Evolutionary conservation across 2,888 invertebrate genomes (phyloP).

Genomic region (Spilarctia lutea): DNA sequence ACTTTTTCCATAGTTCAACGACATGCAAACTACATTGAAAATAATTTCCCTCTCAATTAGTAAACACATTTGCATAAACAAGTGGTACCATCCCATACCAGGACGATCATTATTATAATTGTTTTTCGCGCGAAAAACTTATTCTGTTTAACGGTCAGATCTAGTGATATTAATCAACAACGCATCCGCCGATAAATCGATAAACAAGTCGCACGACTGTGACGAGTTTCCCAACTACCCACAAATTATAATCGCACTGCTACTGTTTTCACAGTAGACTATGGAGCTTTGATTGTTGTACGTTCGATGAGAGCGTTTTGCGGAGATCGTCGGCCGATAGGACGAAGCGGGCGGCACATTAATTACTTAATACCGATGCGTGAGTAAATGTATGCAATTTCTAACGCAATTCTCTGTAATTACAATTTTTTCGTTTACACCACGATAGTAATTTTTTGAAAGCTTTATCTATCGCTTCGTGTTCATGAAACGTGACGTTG

Average conservation of each 20-base stretch:
- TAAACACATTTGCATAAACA: conserved; percentile 81
- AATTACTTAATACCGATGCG: conserved; percentile 85
- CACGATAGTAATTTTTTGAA: conserved; percentile 78
- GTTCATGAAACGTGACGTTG: conserved; percentile 77
- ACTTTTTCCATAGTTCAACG: conserved; percentile 62
- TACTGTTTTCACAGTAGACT: conserved; percentile 72
- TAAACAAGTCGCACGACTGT: conserved; percentile 79
- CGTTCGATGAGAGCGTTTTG: conserved; percentile 71
- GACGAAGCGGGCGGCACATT: conserved; percentile 66
- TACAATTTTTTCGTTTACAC: conserved; percentile 74
- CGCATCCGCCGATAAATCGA: conserved; percentile 84
- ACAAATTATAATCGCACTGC: conserved; percentile 73
- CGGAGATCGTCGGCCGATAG: conserved; percentile 80
- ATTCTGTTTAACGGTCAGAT: conserved; percentile 75
- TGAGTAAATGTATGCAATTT: conserved; percentile 79
- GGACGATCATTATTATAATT: conserved; percentile 84
- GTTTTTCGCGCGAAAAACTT: conserved; percentile 80
- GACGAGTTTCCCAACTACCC: conserved; percentile 77
- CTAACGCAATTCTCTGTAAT: conserved; percentile 78
- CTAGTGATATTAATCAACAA: conserved; percentile 76
- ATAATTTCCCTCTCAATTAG: conserved; percentile 83
- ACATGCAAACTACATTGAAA: conserved; percentile 79
- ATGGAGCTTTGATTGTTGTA: conserved; percentile 72
- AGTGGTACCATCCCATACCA: conserved; percentile 79
- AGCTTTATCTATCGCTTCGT: conserved; percentile 79